Conservation (phyloP, 2,113 vertebrate species). For the Oceanites oceanicus region DNA sequence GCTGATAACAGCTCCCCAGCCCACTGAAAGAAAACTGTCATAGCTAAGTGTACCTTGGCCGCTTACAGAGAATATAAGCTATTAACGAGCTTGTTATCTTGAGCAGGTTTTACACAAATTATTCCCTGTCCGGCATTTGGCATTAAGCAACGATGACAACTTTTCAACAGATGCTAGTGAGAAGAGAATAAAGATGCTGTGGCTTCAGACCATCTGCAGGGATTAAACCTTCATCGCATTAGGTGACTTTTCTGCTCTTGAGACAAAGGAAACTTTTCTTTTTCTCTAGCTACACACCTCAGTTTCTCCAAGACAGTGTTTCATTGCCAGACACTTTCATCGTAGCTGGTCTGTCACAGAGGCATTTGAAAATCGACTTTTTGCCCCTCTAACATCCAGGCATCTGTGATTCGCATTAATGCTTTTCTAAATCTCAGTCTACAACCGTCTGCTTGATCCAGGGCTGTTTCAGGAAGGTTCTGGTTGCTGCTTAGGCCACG, state of each 20-base stretch:
- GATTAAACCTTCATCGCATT: conserved; percentile 54
- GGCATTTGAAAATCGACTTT: background rate
- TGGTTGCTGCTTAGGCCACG: background rate
- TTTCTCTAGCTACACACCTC: background rate
- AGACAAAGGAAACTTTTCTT: conserved; percentile 41
- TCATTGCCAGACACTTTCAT: background rate
- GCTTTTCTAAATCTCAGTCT: background rate
- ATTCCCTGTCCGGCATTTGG: conserved; percentile 32
- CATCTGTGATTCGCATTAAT: background rate
- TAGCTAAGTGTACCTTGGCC: background rate
- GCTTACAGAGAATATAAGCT: background rate
- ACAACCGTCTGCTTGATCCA: background rate
- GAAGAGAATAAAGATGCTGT: conserved; percentile 36
- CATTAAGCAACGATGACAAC: conserved; percentile 48
- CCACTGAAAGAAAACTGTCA: conserved; percentile 55
- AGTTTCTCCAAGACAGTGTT: background rate
- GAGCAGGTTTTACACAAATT: background rate
- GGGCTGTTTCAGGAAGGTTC: background rate
- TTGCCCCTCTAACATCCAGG: background rate
- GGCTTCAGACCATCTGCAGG: conserved; percentile 39
- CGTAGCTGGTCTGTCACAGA: background rate
- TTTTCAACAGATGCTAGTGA: conserved; percentile 23
- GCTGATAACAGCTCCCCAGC: background rate
- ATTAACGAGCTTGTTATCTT: conserved; percentile 45
- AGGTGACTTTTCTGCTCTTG: conserved; percentile 1